These are phyloP conservation scores for Amphipyra tragopoginis DNA, from an alignment of 2,888 invertebrate genomes.

Conservation along the genomic window DNA sequence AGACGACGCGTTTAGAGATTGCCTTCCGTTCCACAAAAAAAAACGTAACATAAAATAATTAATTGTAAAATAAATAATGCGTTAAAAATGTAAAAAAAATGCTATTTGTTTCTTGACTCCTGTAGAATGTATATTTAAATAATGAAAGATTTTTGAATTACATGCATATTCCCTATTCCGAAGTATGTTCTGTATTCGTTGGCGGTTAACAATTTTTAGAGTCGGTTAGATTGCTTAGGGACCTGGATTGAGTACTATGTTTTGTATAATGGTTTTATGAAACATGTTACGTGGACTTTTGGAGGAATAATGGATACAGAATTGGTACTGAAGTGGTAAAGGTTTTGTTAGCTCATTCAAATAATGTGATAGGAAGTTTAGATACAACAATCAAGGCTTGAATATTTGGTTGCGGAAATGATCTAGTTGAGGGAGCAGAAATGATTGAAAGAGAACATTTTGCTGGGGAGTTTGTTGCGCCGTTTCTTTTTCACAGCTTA, in stretches of 20 bases:
- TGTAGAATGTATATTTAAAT: too few relatives aligned
- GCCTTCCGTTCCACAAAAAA: too few relatives aligned
- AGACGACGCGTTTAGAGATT: too few relatives aligned
- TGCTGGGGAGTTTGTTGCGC: too few relatives aligned
- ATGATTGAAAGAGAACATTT: constrained; percentile 8
- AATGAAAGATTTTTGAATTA: too few relatives aligned
- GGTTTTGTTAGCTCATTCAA: constrained; percentile 48
- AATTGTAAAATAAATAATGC: too few relatives aligned
- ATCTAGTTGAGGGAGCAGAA: neutral
- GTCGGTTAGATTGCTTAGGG: constrained; percentile 58
- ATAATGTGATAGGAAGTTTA: constrained; percentile 39
- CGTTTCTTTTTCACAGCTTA: too few relatives aligned
- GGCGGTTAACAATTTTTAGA: constrained; percentile 57
- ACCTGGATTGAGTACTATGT: constrained; percentile 35
- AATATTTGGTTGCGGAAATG: constrained; percentile 32
- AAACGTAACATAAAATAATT: too few relatives aligned
- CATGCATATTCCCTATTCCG: too few relatives aligned
- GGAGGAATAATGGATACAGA: constrained; percentile 29
- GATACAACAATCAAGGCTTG: constrained; percentile 36
- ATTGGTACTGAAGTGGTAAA: constrained; percentile 46
- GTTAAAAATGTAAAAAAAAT: too few relatives aligned
- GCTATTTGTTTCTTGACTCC: too few relatives aligned
- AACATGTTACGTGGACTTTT: constrained; percentile 39
- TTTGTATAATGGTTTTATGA: constrained; percentile 46
- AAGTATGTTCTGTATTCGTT: constrained; percentile 32